Percentiles rank a stretch among this genome's conserved stretches.
Evolutionary conservation across 2,113 vertebrate genomes (phyloP).

Genomic region (Hyla sarda): DNA sequence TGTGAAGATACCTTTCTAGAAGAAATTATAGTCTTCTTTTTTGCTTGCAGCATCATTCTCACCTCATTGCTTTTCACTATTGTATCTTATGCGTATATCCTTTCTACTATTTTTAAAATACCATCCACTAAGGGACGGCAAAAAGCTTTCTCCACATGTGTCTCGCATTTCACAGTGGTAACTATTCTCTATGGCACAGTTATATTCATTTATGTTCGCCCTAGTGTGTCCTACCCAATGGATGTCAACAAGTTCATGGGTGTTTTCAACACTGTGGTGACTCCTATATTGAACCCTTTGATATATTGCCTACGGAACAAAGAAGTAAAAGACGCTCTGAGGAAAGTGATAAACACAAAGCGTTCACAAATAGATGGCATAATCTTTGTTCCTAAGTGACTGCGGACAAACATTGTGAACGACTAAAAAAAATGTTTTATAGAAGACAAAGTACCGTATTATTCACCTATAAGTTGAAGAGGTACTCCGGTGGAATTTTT

Average conservation of each 20-base stretch:
- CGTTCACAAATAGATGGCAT: background rate
- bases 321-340: conserved; percentile 41
- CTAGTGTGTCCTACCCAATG: conserved; percentile 36
- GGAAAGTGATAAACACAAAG: conserved; percentile 38
- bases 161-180: conserved; percentile 68
- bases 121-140: conserved; percentile 45
- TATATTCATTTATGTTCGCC: conserved; percentile 56
- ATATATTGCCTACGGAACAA: conserved; percentile 57
- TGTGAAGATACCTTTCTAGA: conserved; percentile 45
- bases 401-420: too few species aligned
- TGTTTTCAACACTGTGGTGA: conserved; percentile 54
- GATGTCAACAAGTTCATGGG: conserved; percentile 44
- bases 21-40: conserved; percentile 50
- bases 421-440: background rate
- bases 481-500: too few species aligned
- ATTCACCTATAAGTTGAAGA: background rate
- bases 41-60: conserved; percentile 54
- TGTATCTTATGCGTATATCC: conserved; percentile 45
- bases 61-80: conserved; percentile 43
- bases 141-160: conserved; percentile 60
- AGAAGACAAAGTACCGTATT: background rate
- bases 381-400: background rate
- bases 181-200: conserved; percentile 67
- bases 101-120: conserved; percentile 48
- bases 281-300: conserved; percentile 46